Evolutionary conservation across 2,113 vertebrate genomes (phyloP), one percentile per base, ranked within the genome.

Genomic region (Ardeotis arabs): DNA sequence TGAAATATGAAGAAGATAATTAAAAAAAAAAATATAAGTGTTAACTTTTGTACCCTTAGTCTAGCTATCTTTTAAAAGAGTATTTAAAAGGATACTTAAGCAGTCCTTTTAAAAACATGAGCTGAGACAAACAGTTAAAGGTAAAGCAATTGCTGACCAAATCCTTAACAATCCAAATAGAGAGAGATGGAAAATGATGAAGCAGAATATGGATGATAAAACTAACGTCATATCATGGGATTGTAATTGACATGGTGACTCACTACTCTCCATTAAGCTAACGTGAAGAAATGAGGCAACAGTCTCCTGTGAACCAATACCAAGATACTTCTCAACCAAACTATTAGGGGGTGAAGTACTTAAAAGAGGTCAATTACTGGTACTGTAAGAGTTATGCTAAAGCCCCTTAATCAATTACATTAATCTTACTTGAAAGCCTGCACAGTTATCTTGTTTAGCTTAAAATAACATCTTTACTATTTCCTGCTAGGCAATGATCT

Each of bases 401-500:
- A 95, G 89, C 69, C 94, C 47, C 53, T 86, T 84, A 96, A 96
- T 52, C 17, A 4, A 95, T 97, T 96, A 76, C 8, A 62, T 52
- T 94, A 91, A 98, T 98, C 91, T 95, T 92, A 77, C 88, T 67
- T 96, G 93, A 98, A 98, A 97, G 96, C 92, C 93, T 97, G 96
- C 94, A 96, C 67, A 95, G 83, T 98, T 98, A 98, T 98, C 98
- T 98, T 98, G 93, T 98, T 99, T 98, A 98, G 94, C 73, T 98
- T 97, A 93, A 98, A 99, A 98, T 98, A 98, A 98, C 79, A 98
- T 96, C 93, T 98, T 98, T 98, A 98, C 87, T 96, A 97, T 94
- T 98, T 97, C 96, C 96, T 85, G 28, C 66, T 93, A 97, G 96
- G 97, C 96, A 97, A 96, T 70, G 62, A 39, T 83, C 84, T 96